Evolutionary conservation across 1,140 invertebrate genomes (phyloP), one percentile per base, ranked within the genome.

Genomic region (Hyposmocoma kahamanoa): DNA sequence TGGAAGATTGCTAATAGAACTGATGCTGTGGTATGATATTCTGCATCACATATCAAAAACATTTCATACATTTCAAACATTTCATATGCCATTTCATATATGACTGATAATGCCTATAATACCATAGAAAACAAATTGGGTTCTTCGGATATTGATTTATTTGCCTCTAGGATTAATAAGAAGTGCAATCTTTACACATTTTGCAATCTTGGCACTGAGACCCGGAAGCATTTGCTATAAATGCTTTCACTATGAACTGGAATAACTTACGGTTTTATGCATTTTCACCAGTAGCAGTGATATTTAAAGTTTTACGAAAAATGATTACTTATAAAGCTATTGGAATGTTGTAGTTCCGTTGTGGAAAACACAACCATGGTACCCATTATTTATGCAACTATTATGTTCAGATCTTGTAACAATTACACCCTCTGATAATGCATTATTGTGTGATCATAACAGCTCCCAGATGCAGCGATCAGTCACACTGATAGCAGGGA

Each of bases 151-250:
- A 53, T 73, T 42, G 64, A 70, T 38, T 28, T 64, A 10, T 67
- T 67, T 36, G 63, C 61, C 6, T 44, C 43, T 8, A 47, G 39
- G 15, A 49, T 56, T 21, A 67, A 67, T 20, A 49, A 20, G 0
- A 65, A 62, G 43, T 62, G 54, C 22, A 34, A 53, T 8, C 50
- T 11, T 13, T 71, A 56, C 36, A 42, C 54, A 17, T 71, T 62
- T 3, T 56, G 67, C n/a, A n/a, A n/a, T n/a, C n/a, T n/a, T n/a
- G n/a, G n/a, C n/a, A n/a, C n/a, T n/a, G n/a, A n/a, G n/a, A 51
- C 21, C 48, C n/a, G 42, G 42, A 61, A 9, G 58, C 67, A 32
- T 9, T 20, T 10, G 19, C 20, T 5, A 36, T 46, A 24, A 19
- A 46, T 34, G 44, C 44, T 4, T 46, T 46, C 17, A 46, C 44